A percentile compares a stretch with the other conserved stretches of the same genome.
Conservation (phyloP, 2,797 vertebrate species). For the Bovichtus variegatus region DNA sequence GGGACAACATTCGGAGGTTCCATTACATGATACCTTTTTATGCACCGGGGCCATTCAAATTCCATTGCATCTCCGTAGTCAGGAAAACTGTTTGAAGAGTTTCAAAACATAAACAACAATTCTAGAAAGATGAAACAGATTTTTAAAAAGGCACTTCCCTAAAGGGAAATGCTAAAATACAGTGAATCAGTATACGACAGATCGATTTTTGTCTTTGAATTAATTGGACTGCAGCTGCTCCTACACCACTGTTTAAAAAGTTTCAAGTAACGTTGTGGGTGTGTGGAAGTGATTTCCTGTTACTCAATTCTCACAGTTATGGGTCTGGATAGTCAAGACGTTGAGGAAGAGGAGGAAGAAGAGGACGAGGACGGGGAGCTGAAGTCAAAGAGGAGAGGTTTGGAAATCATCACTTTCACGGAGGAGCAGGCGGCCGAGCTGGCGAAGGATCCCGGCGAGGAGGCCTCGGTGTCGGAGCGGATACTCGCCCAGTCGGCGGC, state of each 20-base stretch:
- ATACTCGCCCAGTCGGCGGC: conserved; percentile 97
- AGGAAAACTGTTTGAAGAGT: not conserved
- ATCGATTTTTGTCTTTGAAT: not conserved
- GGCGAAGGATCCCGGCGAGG: conserved; percentile 93
- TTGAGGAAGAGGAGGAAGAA: conserved; percentile 83
- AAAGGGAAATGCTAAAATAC: not conserved
- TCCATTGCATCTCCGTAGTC: not conserved
- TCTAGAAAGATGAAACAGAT: not conserved
- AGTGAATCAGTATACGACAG: not conserved
- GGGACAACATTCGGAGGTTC: not conserved
- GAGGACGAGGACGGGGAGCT: conserved; percentile 88
- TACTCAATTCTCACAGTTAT: conserved; percentile 29
- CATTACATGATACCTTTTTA: not conserved
- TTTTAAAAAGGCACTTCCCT: not conserved
- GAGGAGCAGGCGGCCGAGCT: conserved; percentile 96
- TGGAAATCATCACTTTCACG: conserved; percentile 96
- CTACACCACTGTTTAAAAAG: not conserved
- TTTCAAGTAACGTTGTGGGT: not conserved
- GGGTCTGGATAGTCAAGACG: conserved; percentile 86
- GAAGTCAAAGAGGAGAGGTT: conserved; percentile 87
- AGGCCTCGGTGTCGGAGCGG: conserved; percentile 95
- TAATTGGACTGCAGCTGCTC: not conserved
- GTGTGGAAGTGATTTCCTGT: not conserved
- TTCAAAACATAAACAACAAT: not conserved
- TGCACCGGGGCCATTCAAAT: not conserved